phyloP scores from a whole-genome alignment of 2,888 invertebrate genomes.

The Teleogryllus oceanicus region DNA sequence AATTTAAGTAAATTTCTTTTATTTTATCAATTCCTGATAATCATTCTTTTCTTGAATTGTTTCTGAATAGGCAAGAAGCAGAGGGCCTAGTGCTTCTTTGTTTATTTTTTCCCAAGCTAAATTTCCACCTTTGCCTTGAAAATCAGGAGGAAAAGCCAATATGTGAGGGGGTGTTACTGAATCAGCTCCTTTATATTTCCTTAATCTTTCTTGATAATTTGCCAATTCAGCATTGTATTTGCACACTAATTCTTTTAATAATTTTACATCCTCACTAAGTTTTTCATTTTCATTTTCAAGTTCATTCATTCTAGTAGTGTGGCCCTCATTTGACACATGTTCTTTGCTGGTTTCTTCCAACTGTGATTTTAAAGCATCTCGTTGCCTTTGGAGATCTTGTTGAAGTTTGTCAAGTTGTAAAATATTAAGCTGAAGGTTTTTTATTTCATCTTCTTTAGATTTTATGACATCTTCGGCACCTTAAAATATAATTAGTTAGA shows the following conservation, averaged over 20 bases:
- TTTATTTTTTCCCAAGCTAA: constrained; percentile 28
- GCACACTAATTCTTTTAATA: constrained; percentile 74
- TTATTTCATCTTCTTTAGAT: constrained; percentile 8
- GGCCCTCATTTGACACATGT: background rate
- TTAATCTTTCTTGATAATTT: constrained; percentile 68
- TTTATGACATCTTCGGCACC: constrained; percentile 20
- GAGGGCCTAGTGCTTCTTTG: constrained; percentile 49
- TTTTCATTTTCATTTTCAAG: constrained; percentile 53
- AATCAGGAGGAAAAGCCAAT: background rate
- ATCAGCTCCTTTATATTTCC: constrained; percentile 12
- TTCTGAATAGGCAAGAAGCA: constrained; percentile 76
- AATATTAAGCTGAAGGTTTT: background rate
- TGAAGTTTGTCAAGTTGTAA: constrained; percentile 25
- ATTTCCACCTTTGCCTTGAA: constrained; percentile 35
- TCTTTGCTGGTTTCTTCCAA: background rate
- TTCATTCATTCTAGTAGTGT: background rate
- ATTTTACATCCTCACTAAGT: constrained; percentile 63
- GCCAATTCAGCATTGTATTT: constrained; percentile 74
- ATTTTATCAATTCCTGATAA: constrained; percentile 62
- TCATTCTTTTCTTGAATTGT: constrained; percentile 71
- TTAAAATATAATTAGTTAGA: constrained; percentile 23
- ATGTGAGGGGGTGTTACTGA: background rate
- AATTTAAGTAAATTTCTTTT: too few relatives aligned
- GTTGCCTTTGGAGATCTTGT: constrained; percentile 26
- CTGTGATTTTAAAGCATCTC: constrained; percentile 22